Evolutionary conservation across 2,797 vertebrate species (phyloP).

Genomic region (Eospalax fontanierii): DNA sequence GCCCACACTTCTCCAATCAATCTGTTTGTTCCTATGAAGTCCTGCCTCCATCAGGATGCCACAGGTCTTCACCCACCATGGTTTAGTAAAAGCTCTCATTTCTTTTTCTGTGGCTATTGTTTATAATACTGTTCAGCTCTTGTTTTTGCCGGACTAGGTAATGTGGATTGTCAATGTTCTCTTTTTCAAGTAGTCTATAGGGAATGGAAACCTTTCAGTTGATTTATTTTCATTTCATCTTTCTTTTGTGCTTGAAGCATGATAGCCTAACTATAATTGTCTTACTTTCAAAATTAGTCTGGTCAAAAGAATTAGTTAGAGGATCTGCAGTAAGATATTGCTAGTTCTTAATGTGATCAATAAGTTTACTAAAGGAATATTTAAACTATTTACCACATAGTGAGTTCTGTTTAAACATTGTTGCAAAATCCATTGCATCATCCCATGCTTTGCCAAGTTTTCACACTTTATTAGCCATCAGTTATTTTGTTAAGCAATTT

Average conservation of each 20-base stretch:
- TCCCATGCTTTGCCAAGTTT: conserved; percentile 1
- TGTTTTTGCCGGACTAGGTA: conserved; percentile 82
- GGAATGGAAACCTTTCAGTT: conserved; percentile 82
- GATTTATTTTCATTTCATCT: conserved; percentile 83
- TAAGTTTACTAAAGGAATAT: conserved; percentile 72
- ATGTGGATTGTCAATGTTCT: conserved; percentile 83
- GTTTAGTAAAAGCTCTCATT: conserved; percentile 82
- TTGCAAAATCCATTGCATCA: conserved; percentile 29
- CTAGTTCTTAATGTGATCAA: conserved; percentile 76
- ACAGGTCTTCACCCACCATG: conserved; percentile 67
- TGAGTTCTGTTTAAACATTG: conserved; percentile 50
- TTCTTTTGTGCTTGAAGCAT: conserved; percentile 84
- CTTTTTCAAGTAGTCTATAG: conserved; percentile 76
- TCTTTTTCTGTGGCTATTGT: conserved; percentile 79
- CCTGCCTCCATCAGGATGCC: background rate
- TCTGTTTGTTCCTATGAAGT: conserved; percentile 82
- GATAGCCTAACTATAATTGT: conserved; percentile 80
- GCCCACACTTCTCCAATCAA: conserved; percentile 71
- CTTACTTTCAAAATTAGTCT: conserved; percentile 83
- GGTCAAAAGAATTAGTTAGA: conserved; percentile 76
- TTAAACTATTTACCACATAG: conserved; percentile 67
- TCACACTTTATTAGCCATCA: background rate
- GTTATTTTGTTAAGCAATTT: background rate
- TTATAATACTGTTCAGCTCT: conserved; percentile 80
- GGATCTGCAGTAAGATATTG: conserved; percentile 83